Conservation (phyloP, 2,113 vertebrate genomes). For the Anguilla japonica region DNA sequence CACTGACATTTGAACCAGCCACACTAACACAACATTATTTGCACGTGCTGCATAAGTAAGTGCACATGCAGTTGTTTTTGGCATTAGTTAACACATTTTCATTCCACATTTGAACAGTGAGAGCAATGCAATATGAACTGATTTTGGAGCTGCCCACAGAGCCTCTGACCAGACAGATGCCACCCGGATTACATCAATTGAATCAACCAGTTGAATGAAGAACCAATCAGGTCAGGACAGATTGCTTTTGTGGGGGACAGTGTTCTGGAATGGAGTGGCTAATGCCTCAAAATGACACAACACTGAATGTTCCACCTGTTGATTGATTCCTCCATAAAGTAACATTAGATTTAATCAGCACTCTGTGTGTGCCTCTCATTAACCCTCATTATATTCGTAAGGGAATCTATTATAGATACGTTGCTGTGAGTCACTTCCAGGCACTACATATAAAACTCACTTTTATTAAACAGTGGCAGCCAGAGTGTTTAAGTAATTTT, state of each 20-base stretch:
- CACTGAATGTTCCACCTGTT: conserved; percentile 63
- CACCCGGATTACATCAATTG: conserved; percentile 1
- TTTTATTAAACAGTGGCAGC: conserved; percentile 67
- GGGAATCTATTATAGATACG: conserved; percentile 72
- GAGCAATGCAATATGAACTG: not conserved
- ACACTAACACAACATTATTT: not conserved
- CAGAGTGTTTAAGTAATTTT: conserved; percentile 40
- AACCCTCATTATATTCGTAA: conserved; percentile 71
- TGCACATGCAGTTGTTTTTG: too few relatives aligned
- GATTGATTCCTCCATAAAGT: conserved; percentile 74
- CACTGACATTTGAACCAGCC: not conserved
- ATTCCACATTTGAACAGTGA: too few relatives aligned
- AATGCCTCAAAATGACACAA: conserved; percentile 74
- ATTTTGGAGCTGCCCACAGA: conserved; percentile 19
- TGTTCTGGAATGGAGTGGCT: conserved; percentile 71
- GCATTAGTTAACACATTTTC: too few relatives aligned
- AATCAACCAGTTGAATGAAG: conserved; percentile 62
- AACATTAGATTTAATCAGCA: conserved; percentile 74
- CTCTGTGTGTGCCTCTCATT: conserved; percentile 73
- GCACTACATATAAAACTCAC: conserved; percentile 75
- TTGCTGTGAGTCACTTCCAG: conserved; percentile 68
- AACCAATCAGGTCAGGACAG: conserved; percentile 72
- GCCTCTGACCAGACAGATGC: not conserved
- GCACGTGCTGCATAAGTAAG: not conserved
- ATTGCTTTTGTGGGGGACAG: conserved; percentile 68